Percentiles rank a stretch among this genome's conserved stretches.
Evolutionary conservation across 2,797 vertebrate species (phyloP).

Genomic region (Hafferia zeledoni): DNA sequence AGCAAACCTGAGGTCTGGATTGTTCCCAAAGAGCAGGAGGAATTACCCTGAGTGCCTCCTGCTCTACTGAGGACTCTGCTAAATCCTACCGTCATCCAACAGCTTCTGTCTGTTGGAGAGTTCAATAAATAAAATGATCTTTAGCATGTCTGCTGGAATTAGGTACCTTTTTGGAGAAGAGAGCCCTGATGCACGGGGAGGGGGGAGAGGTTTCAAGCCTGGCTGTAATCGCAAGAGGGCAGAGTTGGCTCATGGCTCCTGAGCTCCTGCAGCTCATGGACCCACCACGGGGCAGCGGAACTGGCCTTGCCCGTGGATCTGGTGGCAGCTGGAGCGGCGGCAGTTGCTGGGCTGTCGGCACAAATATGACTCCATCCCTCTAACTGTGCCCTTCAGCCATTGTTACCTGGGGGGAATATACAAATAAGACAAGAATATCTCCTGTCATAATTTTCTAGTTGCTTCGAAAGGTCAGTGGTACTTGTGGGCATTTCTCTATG

Average conservation of each 20-base stretch:
- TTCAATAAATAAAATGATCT: background rate
- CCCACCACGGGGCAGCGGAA: fast-evolving
- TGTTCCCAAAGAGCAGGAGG: background rate
- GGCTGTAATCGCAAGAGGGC: constrained; percentile 52
- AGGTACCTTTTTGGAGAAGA: background rate
- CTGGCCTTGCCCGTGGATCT: background rate
- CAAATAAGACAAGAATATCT: background rate
- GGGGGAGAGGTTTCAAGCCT: background rate
- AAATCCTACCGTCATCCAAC: fast-evolving
- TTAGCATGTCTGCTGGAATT: background rate
- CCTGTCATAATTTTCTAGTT: background rate
- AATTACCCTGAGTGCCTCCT: background rate
- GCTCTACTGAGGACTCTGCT: background rate
- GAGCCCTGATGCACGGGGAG: background rate
- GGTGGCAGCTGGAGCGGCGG: background rate
- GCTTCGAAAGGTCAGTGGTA: background rate
- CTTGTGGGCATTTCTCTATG: background rate
- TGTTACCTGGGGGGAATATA: background rate
- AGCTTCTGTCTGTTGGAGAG: background rate
- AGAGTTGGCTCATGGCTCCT: constrained; percentile 7
- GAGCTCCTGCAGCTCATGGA: background rate
- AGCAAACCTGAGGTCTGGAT: background rate
- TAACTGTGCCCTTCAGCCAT: background rate
- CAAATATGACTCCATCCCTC: background rate
- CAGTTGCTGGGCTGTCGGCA: background rate